Evolutionary conservation across 2,888 invertebrate genomes (phyloP).

Genomic region (Steinernema carpocapsae): DNA sequence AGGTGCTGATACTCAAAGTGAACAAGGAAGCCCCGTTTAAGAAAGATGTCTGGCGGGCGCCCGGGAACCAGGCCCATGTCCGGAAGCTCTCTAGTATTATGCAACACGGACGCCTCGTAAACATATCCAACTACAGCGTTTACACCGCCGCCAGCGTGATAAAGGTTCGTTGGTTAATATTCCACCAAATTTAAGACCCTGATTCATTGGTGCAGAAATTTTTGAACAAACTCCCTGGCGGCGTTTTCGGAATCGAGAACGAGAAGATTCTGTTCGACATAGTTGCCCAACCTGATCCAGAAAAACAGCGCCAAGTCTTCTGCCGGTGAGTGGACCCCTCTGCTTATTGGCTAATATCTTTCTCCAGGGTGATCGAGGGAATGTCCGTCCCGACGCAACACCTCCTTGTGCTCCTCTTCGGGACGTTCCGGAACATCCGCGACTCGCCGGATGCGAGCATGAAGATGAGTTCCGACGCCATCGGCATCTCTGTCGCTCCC

Average conservation of each 20-base stretch:
- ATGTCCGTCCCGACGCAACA: constrained; percentile 86
- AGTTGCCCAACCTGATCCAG: constrained; percentile 81
- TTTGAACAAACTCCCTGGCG: constrained; percentile 91
- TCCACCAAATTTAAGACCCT: constrained; percentile 19
- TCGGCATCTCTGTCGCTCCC: constrained; percentile 92
- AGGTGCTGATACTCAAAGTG: constrained; percentile 87
- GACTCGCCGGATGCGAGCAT: constrained; percentile 87
- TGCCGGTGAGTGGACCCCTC: constrained; percentile 77
- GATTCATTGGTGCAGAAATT: constrained; percentile 77
- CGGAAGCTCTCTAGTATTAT: constrained; percentile 68
- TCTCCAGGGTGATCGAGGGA: constrained; percentile 81
- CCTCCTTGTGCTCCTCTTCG: constrained; percentile 89
- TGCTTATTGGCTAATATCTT: background rate
- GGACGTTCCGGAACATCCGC: constrained; percentile 92
- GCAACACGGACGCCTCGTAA: constrained; percentile 69
- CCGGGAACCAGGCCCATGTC: constrained; percentile 81
- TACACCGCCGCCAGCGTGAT: constrained; percentile 97
- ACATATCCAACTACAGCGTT: constrained; percentile 82
- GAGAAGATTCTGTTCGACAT: constrained; percentile 88
- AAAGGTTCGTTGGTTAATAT: constrained; percentile 73
- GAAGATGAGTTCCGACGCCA: constrained; percentile 91
- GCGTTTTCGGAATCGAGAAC: constrained; percentile 89
- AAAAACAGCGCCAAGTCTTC: constrained; percentile 87
- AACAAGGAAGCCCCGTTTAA: constrained; percentile 92
- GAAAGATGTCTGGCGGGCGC: constrained; percentile 91